Conservation (phyloP, 2,888 invertebrate species). For the Ernsta delagoae region DNA sequence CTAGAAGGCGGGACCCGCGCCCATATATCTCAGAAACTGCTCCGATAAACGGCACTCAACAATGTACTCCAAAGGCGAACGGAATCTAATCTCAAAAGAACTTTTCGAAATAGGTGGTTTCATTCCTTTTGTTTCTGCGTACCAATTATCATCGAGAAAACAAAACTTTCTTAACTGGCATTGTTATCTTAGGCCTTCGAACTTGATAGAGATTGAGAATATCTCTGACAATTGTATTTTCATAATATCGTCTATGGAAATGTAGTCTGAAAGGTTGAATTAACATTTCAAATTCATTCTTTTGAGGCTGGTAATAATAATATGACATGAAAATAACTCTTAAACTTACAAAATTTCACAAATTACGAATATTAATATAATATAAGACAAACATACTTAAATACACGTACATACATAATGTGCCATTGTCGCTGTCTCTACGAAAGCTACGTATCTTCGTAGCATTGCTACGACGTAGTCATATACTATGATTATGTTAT, state of each 20-base stretch:
- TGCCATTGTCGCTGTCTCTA: too few species aligned
- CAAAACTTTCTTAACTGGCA: slow-evolving; percentile 35
- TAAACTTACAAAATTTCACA: too few species aligned
- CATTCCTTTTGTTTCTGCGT: slow-evolving; percentile 44
- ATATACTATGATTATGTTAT: too few species aligned
- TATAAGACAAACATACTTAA: too few species aligned
- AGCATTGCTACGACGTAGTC: too few species aligned
- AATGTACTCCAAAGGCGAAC: slow-evolving; percentile 57
- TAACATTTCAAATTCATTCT: not conserved
- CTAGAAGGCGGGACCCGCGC: slow-evolving; percentile 67
- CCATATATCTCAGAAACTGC: slow-evolving; percentile 73
- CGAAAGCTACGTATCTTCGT: too few species aligned
- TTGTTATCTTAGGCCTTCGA: not conserved
- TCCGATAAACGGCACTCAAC: slow-evolving; percentile 67
- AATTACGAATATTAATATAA: too few species aligned
- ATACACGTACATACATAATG: too few species aligned
- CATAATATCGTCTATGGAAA: not conserved
- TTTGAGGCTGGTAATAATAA: too few species aligned
- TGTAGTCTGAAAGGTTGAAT: not conserved
- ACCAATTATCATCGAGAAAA: slow-evolving; percentile 40
- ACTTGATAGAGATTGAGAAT: not conserved
- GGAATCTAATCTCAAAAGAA: slow-evolving; percentile 57
- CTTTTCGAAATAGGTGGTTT: slow-evolving; percentile 46
- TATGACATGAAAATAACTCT: too few species aligned
- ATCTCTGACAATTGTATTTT: not conserved